Percentiles rank a stretch among this genome's conserved stretches.
phyloP scores from a whole-genome alignment of 2,113 vertebrate species.

The Isurus oxyrinchus region DNA sequence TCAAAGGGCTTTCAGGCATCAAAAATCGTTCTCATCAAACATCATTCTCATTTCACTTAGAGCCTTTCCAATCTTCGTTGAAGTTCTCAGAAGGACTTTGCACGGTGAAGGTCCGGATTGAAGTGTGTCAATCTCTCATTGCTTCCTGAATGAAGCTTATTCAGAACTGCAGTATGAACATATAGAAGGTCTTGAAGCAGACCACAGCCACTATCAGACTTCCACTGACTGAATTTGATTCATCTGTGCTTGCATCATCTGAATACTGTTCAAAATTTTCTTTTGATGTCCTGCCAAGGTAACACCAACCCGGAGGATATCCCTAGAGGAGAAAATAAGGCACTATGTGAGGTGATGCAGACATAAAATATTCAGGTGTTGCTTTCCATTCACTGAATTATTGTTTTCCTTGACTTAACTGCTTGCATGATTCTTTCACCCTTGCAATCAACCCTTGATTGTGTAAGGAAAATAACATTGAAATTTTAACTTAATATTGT shows the following conservation, averaged over 20 bases:
- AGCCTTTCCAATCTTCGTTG: background rate
- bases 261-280: conserved; percentile 95
- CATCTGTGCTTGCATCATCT: conserved; percentile 97
- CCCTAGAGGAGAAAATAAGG: conserved; percentile 62
- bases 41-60: background rate
- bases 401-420: background rate
- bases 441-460: background rate
- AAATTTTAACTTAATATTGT: background rate
- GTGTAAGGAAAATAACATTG: background rate
- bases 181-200: conserved; percentile 38
- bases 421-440: background rate
- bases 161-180: conserved; percentile 36
- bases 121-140: background rate
- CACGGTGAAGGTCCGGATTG: background rate
- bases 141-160: background rate
- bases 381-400: background rate
- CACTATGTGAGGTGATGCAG: no score
- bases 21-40: background rate
- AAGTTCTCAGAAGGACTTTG: conserved; percentile 22
- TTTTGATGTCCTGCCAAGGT: conserved; percentile 95
- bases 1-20: background rate
- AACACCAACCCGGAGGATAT: conserved; percentile 85
- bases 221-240: conserved; percentile 97
- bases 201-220: conserved; percentile 65
- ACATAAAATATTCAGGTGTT: background rate